Evolutionary conservation across 2,113 vertebrate genomes (phyloP).

Genomic region (Asarcornis scutulata): DNA sequence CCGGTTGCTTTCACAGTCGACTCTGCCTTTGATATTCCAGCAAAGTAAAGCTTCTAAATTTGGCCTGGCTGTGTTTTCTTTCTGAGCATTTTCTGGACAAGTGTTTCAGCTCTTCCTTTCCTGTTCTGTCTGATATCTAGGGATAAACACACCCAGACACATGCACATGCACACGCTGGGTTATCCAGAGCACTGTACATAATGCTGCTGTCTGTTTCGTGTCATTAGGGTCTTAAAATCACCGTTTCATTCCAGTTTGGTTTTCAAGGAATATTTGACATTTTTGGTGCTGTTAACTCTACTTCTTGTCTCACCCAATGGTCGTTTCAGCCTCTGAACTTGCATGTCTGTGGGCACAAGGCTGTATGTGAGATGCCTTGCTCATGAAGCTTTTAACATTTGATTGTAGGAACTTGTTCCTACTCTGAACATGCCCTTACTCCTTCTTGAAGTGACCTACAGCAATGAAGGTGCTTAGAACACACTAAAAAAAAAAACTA

Average conservation of each 20-base stretch:
- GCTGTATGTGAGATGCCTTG: not conserved
- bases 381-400: not conserved
- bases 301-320: not conserved
- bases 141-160: slow-evolving; percentile 33
- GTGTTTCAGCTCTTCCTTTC: slow-evolving; percentile 69
- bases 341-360: not conserved
- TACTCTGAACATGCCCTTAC: not conserved
- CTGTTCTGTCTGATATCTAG: slow-evolving; percentile 70
- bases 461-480: not conserved
- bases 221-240: not conserved
- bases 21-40: slow-evolving; percentile 65
- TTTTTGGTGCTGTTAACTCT: not conserved
- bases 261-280: not conserved
- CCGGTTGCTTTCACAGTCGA: slow-evolving; percentile 50
- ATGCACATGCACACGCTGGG: not conserved
- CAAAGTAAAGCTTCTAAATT: slow-evolving; percentile 63
- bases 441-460: not conserved
- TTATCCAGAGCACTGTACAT: not conserved
- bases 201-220: not conserved
- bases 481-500: not conserved
- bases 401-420: not conserved
- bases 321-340: not conserved
- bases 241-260: not conserved
- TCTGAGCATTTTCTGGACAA: slow-evolving; percentile 63
- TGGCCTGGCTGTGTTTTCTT: slow-evolving; percentile 65